Base-by-base conservation (phyloP, 1,140 invertebrate species). In the Phortica variegata region DNA sequence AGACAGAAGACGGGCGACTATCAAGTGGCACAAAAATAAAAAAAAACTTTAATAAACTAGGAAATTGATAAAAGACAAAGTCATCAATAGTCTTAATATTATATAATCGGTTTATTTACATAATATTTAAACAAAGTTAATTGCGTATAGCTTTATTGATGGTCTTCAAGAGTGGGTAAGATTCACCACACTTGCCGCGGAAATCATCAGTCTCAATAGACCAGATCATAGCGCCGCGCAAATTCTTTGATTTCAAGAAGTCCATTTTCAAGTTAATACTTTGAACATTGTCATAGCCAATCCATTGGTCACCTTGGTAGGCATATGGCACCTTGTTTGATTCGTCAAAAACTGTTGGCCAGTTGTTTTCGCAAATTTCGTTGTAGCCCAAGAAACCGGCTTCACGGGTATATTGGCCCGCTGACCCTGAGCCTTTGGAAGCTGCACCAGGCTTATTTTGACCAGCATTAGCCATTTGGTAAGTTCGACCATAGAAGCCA, bases 221-320 rank as follows among this genome's bases (percentile, higher is more conserved):
- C 89, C 89, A 91, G 8, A 89, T 82, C 87, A 91, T 89, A 1
- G 87, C 80, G 3, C 89, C 89, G 0, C 82, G 86, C 6, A 91
- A 60, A 6, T 82, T 80, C 45, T 85, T 46, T 0, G 66, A 59
- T 13, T 65, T 54, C 3, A 77, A 60, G 20, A 65, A 47, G 16
- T 72, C 42, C 56, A 68, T 65, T 51, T 77, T 77, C 10, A 58
- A 19, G 26, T 72, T 79, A 54, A 70, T 65, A 46, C 73, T 78
- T 43, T 65, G 31, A 0, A 58, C 50, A 18, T 79, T 60, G 47
- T 79, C 77, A 21, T 75, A 79, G 17, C 58, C 65, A 26, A 79
- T 55, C 78, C 78, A 79, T 41, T 77, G 77, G 46, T 75, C 63
- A 1, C 60, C 75, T 3, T 54, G 61, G 26, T 59, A 66, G 15